Evolutionary conservation across 23 tunicate species (phyloP).

Genomic region (Styela clava): DNA sequence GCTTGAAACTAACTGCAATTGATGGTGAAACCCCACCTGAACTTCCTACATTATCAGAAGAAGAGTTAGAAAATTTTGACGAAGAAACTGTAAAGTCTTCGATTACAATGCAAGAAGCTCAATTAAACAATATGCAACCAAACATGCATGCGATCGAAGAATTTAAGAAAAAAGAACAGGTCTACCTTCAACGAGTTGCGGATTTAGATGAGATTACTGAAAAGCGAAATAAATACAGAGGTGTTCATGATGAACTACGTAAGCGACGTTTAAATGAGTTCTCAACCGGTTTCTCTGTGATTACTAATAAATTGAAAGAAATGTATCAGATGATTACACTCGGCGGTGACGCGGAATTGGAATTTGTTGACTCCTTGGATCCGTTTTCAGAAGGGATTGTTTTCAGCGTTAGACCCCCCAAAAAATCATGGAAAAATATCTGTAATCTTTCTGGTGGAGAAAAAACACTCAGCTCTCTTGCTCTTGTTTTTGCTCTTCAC

Average conservation of each 20-base stretch:
- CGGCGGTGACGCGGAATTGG: conserved; percentile 97
- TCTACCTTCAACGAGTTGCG: conserved; percentile 72
- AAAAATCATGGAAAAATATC: conserved; percentile 96
- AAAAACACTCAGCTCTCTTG: conserved; percentile 87
- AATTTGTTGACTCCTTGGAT: conserved; percentile 91
- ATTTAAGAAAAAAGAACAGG: conserved; percentile 69
- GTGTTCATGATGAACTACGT: conserved; percentile 55
- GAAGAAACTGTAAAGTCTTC: conserved; percentile 33
- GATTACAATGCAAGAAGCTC: conserved; percentile 43
- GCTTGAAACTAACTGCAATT: conserved; percentile 55
- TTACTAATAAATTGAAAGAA: conserved; percentile 86
- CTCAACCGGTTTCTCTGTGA: conserved; percentile 74
- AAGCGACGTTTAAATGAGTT: conserved; percentile 78
- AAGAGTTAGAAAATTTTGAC: conserved; percentile 41
- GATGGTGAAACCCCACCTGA: conserved; percentile 50
- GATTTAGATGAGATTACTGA: conserved; percentile 70
- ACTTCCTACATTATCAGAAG: conserved; percentile 48
- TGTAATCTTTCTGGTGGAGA: conserved; percentile 96
- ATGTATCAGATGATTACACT: conserved; percentile 97
- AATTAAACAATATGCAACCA: conserved; percentile 47
- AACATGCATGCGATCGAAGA: conserved; percentile 79
- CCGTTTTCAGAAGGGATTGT: conserved; percentile 95
- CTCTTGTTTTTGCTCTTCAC: conserved; percentile 95
- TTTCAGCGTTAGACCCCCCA: conserved; percentile 96
- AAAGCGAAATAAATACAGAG: conserved; percentile 61